phyloP scores from a whole-genome alignment of 2,888 invertebrate genomes.

The Celastrina argiolus region DNA sequence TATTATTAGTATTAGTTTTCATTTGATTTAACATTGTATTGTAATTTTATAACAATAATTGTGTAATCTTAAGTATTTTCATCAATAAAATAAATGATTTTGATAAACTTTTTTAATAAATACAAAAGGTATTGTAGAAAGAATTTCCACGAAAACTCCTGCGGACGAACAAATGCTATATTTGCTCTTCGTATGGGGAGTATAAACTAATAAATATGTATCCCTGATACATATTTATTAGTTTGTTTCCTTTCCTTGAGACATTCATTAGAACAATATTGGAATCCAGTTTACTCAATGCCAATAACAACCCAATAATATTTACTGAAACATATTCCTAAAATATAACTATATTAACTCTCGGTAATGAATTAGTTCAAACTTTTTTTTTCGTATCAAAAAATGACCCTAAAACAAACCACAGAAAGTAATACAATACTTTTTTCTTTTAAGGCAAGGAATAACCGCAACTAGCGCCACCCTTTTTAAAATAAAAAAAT shows the following conservation, averaged over 20 bases:
- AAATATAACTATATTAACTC: neutral
- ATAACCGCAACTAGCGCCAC: no score
- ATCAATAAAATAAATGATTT: neutral
- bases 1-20: no score
- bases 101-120: neutral
- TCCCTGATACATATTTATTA: conserved; percentile 18
- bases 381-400: no score
- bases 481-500: no score
- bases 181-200: neutral
- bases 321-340: neutral
- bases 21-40: no score
- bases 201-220: no score
- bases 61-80: no score
- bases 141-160: neutral
- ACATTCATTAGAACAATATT: conserved; percentile 16
- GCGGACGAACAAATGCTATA: neutral
- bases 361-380: no score
- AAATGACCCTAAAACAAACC: no score
- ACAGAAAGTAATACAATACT: no score
- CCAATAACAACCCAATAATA: conserved; percentile 10
- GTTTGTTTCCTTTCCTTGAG: conserved; percentile 9
- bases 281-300: conserved; percentile 10
- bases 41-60: no score
- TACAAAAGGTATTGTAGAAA: neutral
- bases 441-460: no score